Evolutionary conservation across 1,140 invertebrate species (phyloP), one percentile per base, ranked within the genome.

Genomic region (Drosophila nasuta): DNA sequence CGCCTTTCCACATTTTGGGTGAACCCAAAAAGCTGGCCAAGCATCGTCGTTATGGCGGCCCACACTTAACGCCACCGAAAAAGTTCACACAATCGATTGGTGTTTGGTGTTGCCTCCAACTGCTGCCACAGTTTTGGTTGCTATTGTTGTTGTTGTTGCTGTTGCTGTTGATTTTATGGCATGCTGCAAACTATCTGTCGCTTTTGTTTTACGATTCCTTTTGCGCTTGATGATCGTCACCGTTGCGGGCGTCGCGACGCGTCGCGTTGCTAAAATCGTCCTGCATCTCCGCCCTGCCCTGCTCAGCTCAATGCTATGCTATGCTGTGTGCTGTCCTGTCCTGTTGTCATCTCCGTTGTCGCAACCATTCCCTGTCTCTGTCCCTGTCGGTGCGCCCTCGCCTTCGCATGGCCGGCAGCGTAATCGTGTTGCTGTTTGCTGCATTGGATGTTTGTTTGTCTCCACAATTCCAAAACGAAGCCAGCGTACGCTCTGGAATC

Each of bases 121-220:
- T 70, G 65, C 66, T 46, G 72, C 65, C 48, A 73, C 58, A 70
- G 30, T 48, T 41, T 48, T 63, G 33, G 28, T 30, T 49, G 10
- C 48, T 65, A 38, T 67, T 77, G 75, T 43, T 59, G 60, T 73
- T 72, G 59, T 62, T 79, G 64, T 59, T 70, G 75, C 60, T 66
- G 33, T 69, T 77, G 69, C 30, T 77, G 69, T 77, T 79, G 77
- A 66, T 79, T 79, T 79, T 79, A 77, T 79, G 75, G 77, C 75
- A 74, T 70, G 77, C 73, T 88, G 82, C 83, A 82, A 88, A 87
- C 82, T 87, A 87, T 87, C 82, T 89, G 83, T 87, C 85, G 85
- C 83, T 89, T 88, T 88, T 88, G 83, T 88, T 88, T 88, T 88
- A 88, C 85, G 85, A 89, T 88, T 88, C 85, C 85, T 88, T 88